Evolutionary conservation across 2,888 invertebrate species (phyloP), one percentile per base, ranked within the genome.

Genomic region (Deroplatys truncata): DNA sequence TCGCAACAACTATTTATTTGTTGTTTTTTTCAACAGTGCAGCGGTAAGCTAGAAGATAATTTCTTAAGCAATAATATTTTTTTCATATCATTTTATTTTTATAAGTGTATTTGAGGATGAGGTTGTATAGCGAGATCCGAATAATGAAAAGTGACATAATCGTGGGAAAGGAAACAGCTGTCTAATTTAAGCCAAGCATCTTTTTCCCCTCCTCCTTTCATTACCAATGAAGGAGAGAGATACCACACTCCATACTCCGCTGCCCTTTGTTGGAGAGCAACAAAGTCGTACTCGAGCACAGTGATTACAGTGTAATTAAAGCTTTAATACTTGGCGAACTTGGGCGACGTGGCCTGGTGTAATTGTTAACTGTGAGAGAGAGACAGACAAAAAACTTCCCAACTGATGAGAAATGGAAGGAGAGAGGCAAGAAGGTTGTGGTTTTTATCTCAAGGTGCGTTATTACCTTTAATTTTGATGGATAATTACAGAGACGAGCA

Each of bases 381-480:
- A 35, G 72, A 72, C 31, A 43, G 16, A 89, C 56, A 84, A 84
- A 89, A 49, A 84, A 86, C 29, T 49, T 56, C 49, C 20, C 28
- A 56, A 28, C 28, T 31, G 28, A 72, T 43, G 84, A 88, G 85
- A 82, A 83, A 86, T 84, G 84, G 28, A 28, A n/a, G 28, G 84
- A 20, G 85, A 49, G 84, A 85, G 43, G 25, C 25, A 72, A 84
- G 86, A 89, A 89, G 89, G 88, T 31, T 89, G 90, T 86, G 90
- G 88, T 90, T 88, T 90, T 88, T 89, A 84, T 88, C 89, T 84
- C 43, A 86, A 85, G 90, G 88, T 89, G 85, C 88, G 84, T 90
- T 90, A 90, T 90, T 90, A 90, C 88, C 90, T 90, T 90, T 89
- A 90, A 90, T 90, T 90, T 88, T 90, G 90, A 90, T 88, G 89